A percentile compares a stretch with the other conserved stretches of the same genome.
phyloP scores from a whole-genome alignment of 2,113 vertebrate genomes.

The Rutilus rutilus region DNA sequence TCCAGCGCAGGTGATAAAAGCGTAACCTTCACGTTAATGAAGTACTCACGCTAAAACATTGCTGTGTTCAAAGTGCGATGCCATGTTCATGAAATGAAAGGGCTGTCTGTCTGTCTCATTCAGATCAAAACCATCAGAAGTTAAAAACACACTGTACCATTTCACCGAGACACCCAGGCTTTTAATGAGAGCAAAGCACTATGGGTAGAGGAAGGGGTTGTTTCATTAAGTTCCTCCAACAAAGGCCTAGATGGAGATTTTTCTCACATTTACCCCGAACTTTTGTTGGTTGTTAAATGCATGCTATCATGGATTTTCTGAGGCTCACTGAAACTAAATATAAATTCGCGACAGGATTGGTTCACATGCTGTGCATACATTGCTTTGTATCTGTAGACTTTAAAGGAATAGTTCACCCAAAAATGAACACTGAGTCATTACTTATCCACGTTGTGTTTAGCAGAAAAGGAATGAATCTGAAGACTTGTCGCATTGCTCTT shows the following conservation, averaged over 20 bases:
- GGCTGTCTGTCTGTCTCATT: conserved; percentile 65
- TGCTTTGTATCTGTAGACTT: background rate
- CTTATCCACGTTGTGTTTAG: background rate
- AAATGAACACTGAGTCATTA: background rate
- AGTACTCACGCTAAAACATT: conserved; percentile 71
- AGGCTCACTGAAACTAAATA: background rate
- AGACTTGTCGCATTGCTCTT: background rate
- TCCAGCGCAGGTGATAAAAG: conserved; percentile 75
- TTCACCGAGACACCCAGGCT: conserved; percentile 66
- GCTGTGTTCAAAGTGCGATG: conserved; percentile 74
- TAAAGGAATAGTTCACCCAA: background rate
- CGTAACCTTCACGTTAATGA: conserved; percentile 63
- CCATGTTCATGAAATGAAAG: conserved; percentile 73
- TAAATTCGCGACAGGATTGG: background rate
- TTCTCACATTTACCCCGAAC: background rate
- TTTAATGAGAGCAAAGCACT: conserved; percentile 55
- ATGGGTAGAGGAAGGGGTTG: conserved; percentile 36
- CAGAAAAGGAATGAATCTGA: background rate
- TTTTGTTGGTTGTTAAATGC: conserved; percentile 2
- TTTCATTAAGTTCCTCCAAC: conserved; percentile 26
- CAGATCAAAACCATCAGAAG: conserved; percentile 71
- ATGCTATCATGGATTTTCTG: background rate
- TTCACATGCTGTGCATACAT: background rate
- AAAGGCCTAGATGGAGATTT: background rate
- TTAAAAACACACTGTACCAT: conserved; percentile 59